A percentile compares a stretch with the other conserved stretches of the same genome.
phyloP scores from a whole-genome alignment of 2,888 invertebrate genomes.

The Yponomeuta malinellus region DNA sequence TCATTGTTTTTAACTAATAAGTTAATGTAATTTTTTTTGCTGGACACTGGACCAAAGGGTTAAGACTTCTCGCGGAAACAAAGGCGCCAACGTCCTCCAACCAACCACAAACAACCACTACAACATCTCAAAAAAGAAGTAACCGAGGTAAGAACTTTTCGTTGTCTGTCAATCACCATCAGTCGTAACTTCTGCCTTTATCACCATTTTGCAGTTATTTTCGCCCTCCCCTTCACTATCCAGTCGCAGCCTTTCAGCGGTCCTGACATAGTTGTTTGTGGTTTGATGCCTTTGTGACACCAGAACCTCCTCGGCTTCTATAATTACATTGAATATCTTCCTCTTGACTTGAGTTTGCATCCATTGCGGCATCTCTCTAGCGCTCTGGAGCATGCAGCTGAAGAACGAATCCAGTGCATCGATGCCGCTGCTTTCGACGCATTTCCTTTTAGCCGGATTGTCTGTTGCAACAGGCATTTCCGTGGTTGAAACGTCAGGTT shows the following conservation, averaged over 20 bases:
- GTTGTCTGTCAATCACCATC: constrained; percentile 26
- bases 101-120: neutral
- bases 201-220: constrained; percentile 22
- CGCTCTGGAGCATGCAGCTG: constrained; percentile 55
- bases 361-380: constrained; percentile 60
- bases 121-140: no score
- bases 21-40: neutral
- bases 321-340: constrained; percentile 62
- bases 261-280: no score
- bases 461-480: constrained; percentile 27
- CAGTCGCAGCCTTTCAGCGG: constrained; percentile 32
- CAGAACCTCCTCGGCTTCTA: constrained; percentile 57
- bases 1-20: no score
- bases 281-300: constrained; percentile 1
- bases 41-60: neutral
- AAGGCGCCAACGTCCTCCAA: neutral
- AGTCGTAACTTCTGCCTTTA: constrained; percentile 51
- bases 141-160: no score
- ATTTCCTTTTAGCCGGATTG: neutral
- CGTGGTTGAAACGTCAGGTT: constrained; percentile 48
- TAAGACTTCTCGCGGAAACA: neutral
- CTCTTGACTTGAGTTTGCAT: constrained; percentile 70
- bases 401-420: constrained; percentile 62
- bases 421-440: constrained; percentile 27
- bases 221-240: neutral